Evolutionary conservation across 2,113 vertebrate genomes (phyloP), one percentile per base, ranked within the genome.

Genomic region (Pycnonotus jocosus): DNA sequence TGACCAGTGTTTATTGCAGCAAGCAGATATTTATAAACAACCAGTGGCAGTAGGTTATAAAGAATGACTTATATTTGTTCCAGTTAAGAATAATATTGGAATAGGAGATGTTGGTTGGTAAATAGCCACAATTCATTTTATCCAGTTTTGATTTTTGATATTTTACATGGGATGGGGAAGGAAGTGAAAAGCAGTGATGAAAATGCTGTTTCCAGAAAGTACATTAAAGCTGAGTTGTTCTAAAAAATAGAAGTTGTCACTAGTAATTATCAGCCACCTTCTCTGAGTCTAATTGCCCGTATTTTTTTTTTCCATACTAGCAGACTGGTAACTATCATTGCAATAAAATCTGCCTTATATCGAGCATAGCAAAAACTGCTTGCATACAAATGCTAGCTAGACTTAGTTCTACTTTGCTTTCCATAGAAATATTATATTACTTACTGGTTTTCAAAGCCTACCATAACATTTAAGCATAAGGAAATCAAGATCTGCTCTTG

Each of bases 11-110:
- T 98, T 98, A 97, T 98, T 98, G 98, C 98, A 98, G 96, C 96
- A 97, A 97, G 97, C 88, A 98, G 97, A 98, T 97, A 92, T 98
- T 98, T 98, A 98, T 98, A 98, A 98, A 97, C 98, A 98, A 97
- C 92, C 86, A 70, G 62, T 96, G 93, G 96, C 91, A 88, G 88
- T 90, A 93, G 93, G 86, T 97, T 97, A 80, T 93, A 91, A 95
- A 95, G 89, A 96, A 93, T 82, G 40, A 87, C 71, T 93, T 96
- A 33, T 86, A 95, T 95, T 97, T 97, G 94, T 94, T 96, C 92
- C 78, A 68, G 69, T 93, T 97, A 91, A 96, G 96, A 96, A 96
- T 91, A 95, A 94, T 88, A 86, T 76, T 93, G 95, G 53, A 93
- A 72, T 96, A 68, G 42, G 78, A 96, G 93, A 90, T 95, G 64